A percentile compares a stretch with the other conserved stretches of the same genome.
phyloP scores from a whole-genome alignment of 2,797 vertebrate species.

The Tapirus indicus region DNA sequence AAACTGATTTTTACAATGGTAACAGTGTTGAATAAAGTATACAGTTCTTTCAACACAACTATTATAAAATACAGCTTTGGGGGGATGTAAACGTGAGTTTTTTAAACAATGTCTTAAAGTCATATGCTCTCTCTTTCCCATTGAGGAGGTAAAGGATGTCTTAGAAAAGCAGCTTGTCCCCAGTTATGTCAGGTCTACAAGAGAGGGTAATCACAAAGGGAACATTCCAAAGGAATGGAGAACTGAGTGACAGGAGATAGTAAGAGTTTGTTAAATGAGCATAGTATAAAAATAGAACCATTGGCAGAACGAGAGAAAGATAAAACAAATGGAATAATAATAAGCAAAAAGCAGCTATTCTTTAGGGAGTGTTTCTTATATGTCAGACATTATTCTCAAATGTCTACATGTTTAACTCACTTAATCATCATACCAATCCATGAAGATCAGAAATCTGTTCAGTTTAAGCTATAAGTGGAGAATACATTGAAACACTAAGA shows the following conservation, averaged over 20 bases:
- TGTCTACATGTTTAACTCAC: not conserved
- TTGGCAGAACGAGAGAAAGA: not conserved
- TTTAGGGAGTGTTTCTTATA: not conserved
- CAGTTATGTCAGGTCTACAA: not conserved
- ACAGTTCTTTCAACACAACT: not conserved
- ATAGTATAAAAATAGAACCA: not conserved
- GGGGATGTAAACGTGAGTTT: not conserved
- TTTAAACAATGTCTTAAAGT: slow-evolving; percentile 8
- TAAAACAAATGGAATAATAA: slow-evolving; percentile 7
- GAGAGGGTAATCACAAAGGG: not conserved
- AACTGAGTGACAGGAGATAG: not conserved
- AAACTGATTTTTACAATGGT: not conserved
- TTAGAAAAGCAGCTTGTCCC: not conserved
- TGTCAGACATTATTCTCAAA: not conserved
- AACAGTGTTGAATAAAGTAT: not conserved
- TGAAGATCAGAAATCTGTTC: not conserved
- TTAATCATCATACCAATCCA: not conserved
- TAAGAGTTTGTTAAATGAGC: not conserved
- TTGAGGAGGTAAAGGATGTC: not conserved
- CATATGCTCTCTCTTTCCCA: not conserved
- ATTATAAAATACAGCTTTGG: not conserved
- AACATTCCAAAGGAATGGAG: not conserved
- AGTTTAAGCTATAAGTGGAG: not conserved
- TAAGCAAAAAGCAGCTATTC: not conserved
- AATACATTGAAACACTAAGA: not conserved